Percentiles rank a stretch among this genome's conserved stretches.
phyloP scores from a whole-genome alignment of 35 echinoderm and acorn worm species.

The Lytechinus variegatus region DNA sequence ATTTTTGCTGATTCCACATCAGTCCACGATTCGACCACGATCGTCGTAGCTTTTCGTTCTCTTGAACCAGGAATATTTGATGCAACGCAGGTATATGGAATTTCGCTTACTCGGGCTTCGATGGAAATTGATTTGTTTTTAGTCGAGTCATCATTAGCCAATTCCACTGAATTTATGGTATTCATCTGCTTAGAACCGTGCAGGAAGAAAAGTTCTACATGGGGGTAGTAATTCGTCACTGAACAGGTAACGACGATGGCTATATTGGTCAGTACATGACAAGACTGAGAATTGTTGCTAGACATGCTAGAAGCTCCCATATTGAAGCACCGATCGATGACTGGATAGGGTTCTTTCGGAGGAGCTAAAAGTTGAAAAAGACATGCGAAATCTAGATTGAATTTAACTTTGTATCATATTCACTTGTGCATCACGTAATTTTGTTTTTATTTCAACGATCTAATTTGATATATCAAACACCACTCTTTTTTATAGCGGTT shows the following conservation, averaged over 20 bases:
- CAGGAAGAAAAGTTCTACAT: background rate
- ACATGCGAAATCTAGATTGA: no score
- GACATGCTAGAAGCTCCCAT: no score
- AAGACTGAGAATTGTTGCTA: background rate
- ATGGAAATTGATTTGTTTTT: background rate
- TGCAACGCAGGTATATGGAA: background rate
- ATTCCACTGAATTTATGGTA: background rate
- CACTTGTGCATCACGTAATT: no score
- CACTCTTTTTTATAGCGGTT: no score
- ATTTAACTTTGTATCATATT: no score
- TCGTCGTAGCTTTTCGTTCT: background rate
- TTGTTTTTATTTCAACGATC: no score
- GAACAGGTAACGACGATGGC: background rate
- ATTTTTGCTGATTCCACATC: no score
- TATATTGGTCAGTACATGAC: background rate
- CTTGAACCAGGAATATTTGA: background rate
- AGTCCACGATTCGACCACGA: no score
- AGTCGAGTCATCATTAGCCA: background rate
- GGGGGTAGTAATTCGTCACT: background rate
- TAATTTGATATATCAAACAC: no score
- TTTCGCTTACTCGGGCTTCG: background rate
- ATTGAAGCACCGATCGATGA: background rate
- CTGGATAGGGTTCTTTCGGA: background rate
- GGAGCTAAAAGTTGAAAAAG: background rate
- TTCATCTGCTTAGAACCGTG: background rate